Percentiles rank a stretch among this genome's conserved stretches.
phyloP scores from a whole-genome alignment of 2,888 invertebrate species.

The Fabriciana adippe region DNA sequence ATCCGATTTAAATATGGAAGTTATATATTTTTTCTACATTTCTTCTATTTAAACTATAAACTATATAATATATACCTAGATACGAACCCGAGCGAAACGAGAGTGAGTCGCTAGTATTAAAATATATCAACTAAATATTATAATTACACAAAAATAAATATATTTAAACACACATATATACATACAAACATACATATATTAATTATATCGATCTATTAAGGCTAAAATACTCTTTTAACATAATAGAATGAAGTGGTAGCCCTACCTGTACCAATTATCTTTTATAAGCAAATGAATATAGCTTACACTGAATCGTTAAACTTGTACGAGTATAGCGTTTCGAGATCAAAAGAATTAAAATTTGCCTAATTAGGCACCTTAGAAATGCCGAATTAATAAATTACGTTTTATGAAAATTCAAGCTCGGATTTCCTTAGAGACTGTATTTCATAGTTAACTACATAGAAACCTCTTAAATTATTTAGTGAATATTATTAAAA shows the following conservation, averaged over 20 bases:
- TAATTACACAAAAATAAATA: too few relatives aligned
- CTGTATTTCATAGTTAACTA: neutral
- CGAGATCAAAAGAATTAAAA: constrained; percentile 19
- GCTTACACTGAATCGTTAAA: constrained; percentile 29
- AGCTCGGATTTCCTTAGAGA: neutral
- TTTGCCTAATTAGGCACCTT: constrained; percentile 12
- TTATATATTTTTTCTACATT: too few relatives aligned
- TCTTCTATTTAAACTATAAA: too few relatives aligned
- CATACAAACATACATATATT: neutral
- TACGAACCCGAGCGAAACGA: too few relatives aligned
- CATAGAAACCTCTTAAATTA: neutral
- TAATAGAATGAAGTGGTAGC: neutral
- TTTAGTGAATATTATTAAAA: neutral
- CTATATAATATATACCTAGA: too few relatives aligned
- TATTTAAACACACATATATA: too few relatives aligned
- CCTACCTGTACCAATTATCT: constrained; percentile 25
- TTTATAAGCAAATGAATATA: constrained; percentile 38
- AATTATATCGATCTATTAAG: neutral
- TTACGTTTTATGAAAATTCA: neutral
- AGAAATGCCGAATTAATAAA: constrained; percentile 12
- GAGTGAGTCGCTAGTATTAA: too few relatives aligned
- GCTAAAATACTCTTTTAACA: neutral
- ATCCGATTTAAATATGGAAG: too few relatives aligned
- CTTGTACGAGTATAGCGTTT: constrained; percentile 11
- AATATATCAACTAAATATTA: too few relatives aligned